phyloP scores from a whole-genome alignment of 1,140 invertebrate species.

The Penaeus japonicus region DNA sequence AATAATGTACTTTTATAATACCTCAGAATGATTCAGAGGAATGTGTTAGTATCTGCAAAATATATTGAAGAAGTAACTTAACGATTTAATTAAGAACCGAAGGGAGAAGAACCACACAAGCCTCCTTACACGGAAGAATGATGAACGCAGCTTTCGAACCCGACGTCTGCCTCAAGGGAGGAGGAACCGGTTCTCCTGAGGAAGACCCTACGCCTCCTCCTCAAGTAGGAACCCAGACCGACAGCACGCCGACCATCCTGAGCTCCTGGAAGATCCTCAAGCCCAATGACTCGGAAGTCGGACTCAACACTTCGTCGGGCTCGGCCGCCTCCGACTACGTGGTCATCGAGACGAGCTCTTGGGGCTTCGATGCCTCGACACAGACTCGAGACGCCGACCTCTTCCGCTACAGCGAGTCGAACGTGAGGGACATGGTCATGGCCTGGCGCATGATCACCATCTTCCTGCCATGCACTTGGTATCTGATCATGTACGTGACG shows the following conservation, averaged over 20 bases:
- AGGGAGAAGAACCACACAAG: too few relatives aligned
- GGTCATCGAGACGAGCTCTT: constrained; percentile 17
- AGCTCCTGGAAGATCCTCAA: constrained; percentile 41
- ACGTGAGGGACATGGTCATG: constrained; percentile 34
- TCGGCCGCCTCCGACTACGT: background rate
- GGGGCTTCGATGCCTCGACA: background rate
- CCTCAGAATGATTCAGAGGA: too few relatives aligned
- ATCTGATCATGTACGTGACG: constrained; percentile 40
- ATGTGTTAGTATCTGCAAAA: too few relatives aligned
- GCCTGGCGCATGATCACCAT: constrained; percentile 41
- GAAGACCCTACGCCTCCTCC: background rate
- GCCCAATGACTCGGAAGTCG: background rate
- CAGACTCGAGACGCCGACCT: constrained; percentile 32
- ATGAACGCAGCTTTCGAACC: too few relatives aligned
- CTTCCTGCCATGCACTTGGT: constrained; percentile 45
- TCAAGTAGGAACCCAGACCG: background rate
- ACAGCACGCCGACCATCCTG: background rate
- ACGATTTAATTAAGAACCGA: too few relatives aligned
- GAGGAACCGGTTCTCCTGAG: too few relatives aligned
- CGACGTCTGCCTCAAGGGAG: too few relatives aligned
- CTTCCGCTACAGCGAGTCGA: constrained; percentile 28
- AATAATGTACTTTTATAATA: too few relatives aligned
- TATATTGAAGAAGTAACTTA: too few relatives aligned
- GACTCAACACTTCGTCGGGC: background rate
- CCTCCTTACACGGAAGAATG: too few relatives aligned